These are phyloP conservation scores for Latrodectus hesperus DNA, from an alignment of 2,888 invertebrate genomes.

Conservation along the genomic window DNA sequence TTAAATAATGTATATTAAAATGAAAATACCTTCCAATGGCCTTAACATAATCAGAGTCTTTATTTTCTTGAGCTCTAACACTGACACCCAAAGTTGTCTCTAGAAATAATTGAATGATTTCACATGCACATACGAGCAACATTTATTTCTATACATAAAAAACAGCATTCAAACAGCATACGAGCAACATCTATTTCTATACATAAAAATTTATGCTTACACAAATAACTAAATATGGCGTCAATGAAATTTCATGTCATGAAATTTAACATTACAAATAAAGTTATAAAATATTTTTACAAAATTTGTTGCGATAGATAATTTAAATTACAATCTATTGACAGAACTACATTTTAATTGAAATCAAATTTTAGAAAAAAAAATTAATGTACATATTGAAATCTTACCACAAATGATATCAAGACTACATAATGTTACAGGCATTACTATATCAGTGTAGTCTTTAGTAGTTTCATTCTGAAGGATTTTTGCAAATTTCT, in stretches of 20 bases:
- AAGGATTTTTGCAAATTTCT: constrained; percentile 77
- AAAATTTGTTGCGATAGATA: neutral
- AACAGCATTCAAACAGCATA: neutral
- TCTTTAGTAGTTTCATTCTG: constrained; percentile 18
- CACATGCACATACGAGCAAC: neutral
- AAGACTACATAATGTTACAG: constrained; percentile 45
- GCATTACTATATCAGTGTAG: constrained; percentile 24
- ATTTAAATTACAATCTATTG: too few species aligned
- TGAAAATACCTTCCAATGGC: constrained; percentile 41
- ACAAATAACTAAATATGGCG: neutral
- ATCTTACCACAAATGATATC: constrained; percentile 52
- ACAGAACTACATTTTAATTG: too few species aligned
- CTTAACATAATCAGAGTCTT: constrained; percentile 54
- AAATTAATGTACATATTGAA: too few species aligned
- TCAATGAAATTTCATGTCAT: neutral
- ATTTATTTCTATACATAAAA: neutral
- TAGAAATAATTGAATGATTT: constrained; percentile 13
- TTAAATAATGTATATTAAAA: neutral
- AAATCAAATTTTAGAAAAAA: too few species aligned
- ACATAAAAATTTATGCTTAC: neutral
- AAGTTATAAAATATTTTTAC: neutral
- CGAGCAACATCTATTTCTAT: neutral
- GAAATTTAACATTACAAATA: neutral
- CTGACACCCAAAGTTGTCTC: constrained; percentile 70
- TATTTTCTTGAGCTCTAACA: constrained; percentile 68